phyloP scores from a whole-genome alignment of 2,888 invertebrate species.

The Miltochrista miniata region DNA sequence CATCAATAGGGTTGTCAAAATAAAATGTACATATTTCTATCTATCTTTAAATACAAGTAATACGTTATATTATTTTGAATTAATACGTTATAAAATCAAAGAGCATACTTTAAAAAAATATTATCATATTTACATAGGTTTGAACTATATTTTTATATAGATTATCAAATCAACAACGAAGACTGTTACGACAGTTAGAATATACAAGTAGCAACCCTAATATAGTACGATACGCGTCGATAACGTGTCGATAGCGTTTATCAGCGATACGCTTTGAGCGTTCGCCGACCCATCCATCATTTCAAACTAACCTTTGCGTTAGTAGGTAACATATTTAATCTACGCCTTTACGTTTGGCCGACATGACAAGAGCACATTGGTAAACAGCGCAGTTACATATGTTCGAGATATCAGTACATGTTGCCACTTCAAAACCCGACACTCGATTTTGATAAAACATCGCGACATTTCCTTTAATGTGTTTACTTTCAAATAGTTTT shows the following conservation, averaged over 20 bases:
- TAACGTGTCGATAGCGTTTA: constrained; percentile 65
- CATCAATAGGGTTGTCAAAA: constrained; percentile 40
- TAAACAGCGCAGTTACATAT: constrained; percentile 76
- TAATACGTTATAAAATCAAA: not conserved
- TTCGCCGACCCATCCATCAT: constrained; percentile 80
- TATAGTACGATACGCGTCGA: constrained; percentile 57
- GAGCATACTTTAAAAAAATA: too few relatives aligned
- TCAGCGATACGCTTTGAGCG: constrained; percentile 76
- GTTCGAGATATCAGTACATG: constrained; percentile 72
- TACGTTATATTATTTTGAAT: not conserved
- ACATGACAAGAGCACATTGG: constrained; percentile 60
- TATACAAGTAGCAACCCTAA: constrained; percentile 45
- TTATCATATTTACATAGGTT: too few relatives aligned
- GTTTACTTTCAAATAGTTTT: constrained; percentile 51
- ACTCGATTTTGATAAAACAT: constrained; percentile 64
- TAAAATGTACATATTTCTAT: not conserved
- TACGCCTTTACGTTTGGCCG: constrained; percentile 74
- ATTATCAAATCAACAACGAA: too few relatives aligned
- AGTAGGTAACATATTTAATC: constrained; percentile 53
- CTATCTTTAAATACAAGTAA: not conserved
- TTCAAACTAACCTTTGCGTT: constrained; percentile 50
- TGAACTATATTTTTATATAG: too few relatives aligned
- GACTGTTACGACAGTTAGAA: constrained; percentile 1
- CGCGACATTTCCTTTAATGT: constrained; percentile 68
- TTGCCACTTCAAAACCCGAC: constrained; percentile 68